These are phyloP conservation scores for Alauda arvensis DNA, from an alignment of 2,797 vertebrate genomes.

Conservation along the genomic window DNA sequence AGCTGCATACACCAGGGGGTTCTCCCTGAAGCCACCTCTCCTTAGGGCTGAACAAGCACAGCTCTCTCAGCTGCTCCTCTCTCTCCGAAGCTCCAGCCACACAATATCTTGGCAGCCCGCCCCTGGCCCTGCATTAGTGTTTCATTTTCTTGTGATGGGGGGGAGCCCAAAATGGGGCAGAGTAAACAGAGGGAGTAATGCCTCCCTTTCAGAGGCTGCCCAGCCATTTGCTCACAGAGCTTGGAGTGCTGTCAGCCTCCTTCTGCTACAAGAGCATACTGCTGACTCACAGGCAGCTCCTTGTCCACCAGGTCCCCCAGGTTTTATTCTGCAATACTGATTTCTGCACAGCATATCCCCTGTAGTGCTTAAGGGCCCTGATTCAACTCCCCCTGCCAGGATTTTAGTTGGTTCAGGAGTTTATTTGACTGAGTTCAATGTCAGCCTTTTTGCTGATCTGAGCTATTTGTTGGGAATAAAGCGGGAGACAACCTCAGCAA, in stretches of 20 bases:
- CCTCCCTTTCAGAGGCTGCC: not conserved
- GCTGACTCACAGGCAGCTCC: not conserved
- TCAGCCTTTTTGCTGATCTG: slow-evolving; percentile 2
- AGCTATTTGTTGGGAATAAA: slow-evolving; percentile 1
- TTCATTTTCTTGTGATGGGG: not conserved
- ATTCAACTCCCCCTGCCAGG: not conserved
- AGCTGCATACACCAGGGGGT: fast-evolving
- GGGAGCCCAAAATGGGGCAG: not conserved
- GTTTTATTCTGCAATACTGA: not conserved
- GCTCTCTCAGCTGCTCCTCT: not conserved
- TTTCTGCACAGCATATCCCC: not conserved
- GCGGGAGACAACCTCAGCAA: not conserved
- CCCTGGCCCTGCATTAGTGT: not conserved
- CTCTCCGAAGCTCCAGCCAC: not conserved
- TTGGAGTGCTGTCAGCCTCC: not conserved
- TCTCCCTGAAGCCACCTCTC: not conserved
- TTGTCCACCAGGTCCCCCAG: not conserved
- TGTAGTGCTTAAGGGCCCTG: not conserved
- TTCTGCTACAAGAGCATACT: not conserved
- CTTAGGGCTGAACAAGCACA: not conserved
- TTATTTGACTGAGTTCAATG: slow-evolving; percentile 6
- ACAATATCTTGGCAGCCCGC: not conserved
- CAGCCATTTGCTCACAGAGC: not conserved
- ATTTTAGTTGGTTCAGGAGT: not conserved
- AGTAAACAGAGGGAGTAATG: not conserved